Evolutionary conservation across 2,113 vertebrate species (phyloP).

Genomic region (Amia ocellicauda): DNA sequence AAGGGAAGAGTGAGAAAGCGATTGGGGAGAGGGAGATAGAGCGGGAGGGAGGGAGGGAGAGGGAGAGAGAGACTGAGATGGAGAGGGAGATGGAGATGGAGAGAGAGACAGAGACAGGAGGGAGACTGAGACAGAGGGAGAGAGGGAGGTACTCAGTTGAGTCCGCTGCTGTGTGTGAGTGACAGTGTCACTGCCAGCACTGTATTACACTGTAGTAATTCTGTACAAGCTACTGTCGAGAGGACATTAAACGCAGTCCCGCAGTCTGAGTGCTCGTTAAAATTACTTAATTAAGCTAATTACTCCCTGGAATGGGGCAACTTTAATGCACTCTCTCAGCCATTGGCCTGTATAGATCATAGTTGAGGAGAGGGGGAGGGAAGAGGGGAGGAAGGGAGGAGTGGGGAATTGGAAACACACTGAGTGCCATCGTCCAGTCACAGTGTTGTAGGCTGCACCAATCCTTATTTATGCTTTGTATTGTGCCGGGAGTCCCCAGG

Average conservation of each 20-base stretch:
- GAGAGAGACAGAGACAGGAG: too few species aligned
- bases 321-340: constrained; percentile 75
- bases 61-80: neutral
- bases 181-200: too few species aligned
- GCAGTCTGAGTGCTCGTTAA: constrained; percentile 70
- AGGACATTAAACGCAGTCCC: constrained; percentile 42
- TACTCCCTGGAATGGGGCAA: constrained; percentile 64
- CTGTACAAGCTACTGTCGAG: constrained; percentile 48
- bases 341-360: neutral
- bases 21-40: neutral
- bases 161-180: neutral
- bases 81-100: too few species aligned
- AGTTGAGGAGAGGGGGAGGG: constrained; percentile 32
- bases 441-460: too few species aligned
- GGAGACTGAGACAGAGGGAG: too few species aligned
- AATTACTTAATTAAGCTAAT: constrained; percentile 76
- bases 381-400: constrained; percentile 36
- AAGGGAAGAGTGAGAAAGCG: neutral
- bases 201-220: too few species aligned
- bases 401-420: constrained; percentile 35
- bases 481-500: too few species aligned
- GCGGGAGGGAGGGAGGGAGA: constrained; percentile 2
- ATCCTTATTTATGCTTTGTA: too few species aligned
- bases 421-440: too few species aligned
- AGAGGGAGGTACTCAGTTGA: neutral